These are phyloP conservation scores for Chaenodraco wilsoni DNA, from an alignment of 2,797 vertebrate species.

Conservation along the genomic window DNA sequence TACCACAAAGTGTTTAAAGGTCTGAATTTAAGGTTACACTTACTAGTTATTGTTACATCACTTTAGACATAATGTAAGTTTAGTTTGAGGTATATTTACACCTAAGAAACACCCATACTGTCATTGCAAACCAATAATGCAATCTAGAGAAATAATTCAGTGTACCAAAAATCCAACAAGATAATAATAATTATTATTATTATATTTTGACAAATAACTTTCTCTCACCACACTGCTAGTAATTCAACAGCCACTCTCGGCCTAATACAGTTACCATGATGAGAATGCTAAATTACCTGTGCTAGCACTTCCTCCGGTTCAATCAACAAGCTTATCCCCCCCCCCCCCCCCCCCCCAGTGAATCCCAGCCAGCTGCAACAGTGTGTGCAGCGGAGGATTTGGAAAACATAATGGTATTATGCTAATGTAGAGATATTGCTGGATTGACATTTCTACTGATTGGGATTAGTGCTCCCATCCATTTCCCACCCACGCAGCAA, in stretches of 20 bases:
- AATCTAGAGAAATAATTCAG: conserved; percentile 1
- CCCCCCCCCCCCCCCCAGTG: conserved; percentile 57
- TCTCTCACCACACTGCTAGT: neutral
- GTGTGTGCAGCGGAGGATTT: conserved; percentile 53
- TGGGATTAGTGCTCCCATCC: conserved; percentile 71
- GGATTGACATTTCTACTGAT: conserved; percentile 81
- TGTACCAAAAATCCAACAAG: neutral
- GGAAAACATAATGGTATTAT: conserved; percentile 77
- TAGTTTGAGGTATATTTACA: neutral
- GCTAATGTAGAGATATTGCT: conserved; percentile 71
- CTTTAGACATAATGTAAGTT: neutral
- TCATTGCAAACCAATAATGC: neutral
- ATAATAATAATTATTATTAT: neutral
- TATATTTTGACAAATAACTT: conserved; percentile 26
- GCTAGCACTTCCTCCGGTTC: conserved; percentile 45
- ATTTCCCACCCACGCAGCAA: conserved; percentile 60
- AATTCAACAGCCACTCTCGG: conserved; percentile 15
- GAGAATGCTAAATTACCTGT: conserved; percentile 65
- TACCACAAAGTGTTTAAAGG: neutral
- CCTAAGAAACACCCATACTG: neutral
- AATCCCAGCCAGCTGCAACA: conserved; percentile 62
- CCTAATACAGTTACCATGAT: conserved; percentile 66
- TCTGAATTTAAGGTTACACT: neutral
- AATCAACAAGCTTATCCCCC: conserved; percentile 60
- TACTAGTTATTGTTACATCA: neutral